Evolutionary conservation across 2,888 invertebrate species (phyloP).

Genomic region (Ectobius pallidus): DNA sequence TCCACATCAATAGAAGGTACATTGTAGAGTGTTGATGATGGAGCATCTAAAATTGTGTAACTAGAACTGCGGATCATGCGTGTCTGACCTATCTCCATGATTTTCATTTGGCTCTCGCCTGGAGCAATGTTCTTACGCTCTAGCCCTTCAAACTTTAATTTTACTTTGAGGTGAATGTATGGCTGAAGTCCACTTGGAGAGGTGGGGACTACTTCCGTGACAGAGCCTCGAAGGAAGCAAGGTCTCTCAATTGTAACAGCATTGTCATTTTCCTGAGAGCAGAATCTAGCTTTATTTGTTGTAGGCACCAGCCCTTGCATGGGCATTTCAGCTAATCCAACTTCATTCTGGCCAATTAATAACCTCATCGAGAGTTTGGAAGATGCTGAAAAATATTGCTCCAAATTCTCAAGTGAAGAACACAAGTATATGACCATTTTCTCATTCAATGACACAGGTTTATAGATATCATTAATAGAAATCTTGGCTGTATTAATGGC

Average conservation of each 20-base stretch:
- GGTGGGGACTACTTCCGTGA: neutral
- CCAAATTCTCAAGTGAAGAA: slow-evolving; percentile 47
- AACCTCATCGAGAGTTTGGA: slow-evolving; percentile 58
- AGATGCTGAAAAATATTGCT: slow-evolving; percentile 58
- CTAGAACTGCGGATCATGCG: neutral
- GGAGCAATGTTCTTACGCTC: neutral
- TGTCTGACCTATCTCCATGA: neutral
- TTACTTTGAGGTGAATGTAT: neutral
- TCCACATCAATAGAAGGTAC: neutral
- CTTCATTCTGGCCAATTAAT: slow-evolving; percentile 47
- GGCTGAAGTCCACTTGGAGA: slow-evolving; percentile 6
- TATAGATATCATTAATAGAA: slow-evolving; percentile 48
- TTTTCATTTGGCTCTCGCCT: neutral
- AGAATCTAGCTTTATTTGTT: slow-evolving; percentile 49
- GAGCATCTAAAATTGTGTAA: neutral
- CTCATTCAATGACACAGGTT: slow-evolving; percentile 55
- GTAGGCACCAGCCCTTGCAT: slow-evolving; percentile 46
- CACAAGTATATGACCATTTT: slow-evolving; percentile 60
- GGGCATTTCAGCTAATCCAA: slow-evolving; percentile 23
- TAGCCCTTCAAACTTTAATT: neutral
- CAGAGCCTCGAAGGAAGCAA: slow-evolving; percentile 29
- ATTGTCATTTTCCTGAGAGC: slow-evolving; percentile 37
- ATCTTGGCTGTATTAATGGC: slow-evolving; percentile 51
- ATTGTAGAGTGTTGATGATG: neutral
- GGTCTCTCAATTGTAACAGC: slow-evolving; percentile 17